phyloP scores from a whole-genome alignment of 2,113 vertebrate genomes.

The Panthera leo region DNA sequence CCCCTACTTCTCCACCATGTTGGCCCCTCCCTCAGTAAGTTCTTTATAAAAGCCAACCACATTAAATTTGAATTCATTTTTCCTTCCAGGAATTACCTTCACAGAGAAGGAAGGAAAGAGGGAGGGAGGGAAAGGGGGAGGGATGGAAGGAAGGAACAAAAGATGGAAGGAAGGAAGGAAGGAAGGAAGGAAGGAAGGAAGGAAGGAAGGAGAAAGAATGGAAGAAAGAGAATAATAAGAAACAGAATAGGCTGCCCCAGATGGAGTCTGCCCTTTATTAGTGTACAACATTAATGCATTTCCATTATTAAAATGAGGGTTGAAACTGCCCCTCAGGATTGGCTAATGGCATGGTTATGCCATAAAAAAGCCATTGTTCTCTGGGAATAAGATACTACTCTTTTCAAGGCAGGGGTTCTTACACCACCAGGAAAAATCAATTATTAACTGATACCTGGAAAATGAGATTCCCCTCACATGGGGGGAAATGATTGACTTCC shows the following conservation, averaged over 20 bases:
- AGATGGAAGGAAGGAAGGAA: background rate
- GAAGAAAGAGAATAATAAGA: background rate
- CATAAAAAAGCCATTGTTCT: background rate
- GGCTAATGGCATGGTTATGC: background rate
- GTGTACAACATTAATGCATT: background rate
- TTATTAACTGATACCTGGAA: background rate
- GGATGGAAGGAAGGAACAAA: too few relatives aligned
- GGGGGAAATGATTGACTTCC: background rate
- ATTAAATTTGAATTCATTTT: background rate
- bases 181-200: background rate
- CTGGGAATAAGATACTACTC: background rate
- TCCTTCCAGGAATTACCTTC: background rate
- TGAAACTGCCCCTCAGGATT: background rate
- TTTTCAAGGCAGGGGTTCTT: background rate
- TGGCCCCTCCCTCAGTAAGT: background rate
- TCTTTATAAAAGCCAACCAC: background rate
- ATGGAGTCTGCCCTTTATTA: background rate
- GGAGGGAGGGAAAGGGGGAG: too few relatives aligned
- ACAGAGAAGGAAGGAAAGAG: background rate
- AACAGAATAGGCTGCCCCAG: background rate
- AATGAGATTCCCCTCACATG: background rate
- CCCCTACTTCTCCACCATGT: too few relatives aligned
- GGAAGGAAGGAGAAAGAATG: background rate
- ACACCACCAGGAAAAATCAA: background rate
- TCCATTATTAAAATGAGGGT: background rate